These are phyloP conservation scores for Hiodon alosoides DNA, from an alignment of 2,113 vertebrate genomes.

Conservation along the genomic window DNA sequence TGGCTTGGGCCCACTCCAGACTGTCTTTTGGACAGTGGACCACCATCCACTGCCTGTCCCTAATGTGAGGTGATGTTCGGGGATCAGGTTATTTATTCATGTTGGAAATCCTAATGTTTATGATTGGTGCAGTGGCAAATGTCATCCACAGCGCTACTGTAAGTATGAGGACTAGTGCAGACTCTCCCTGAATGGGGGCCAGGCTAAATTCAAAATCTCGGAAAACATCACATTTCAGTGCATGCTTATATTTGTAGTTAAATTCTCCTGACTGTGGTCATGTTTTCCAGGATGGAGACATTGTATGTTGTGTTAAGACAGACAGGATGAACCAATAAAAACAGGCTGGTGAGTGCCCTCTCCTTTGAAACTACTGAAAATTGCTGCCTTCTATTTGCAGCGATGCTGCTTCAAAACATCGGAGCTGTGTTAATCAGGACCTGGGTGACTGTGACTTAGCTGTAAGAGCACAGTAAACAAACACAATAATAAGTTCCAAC, in stretches of 20 bases:
- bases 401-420: background rate
- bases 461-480: background rate
- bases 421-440: background rate
- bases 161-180: background rate
- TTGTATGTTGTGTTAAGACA: background rate
- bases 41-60: background rate
- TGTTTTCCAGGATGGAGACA: background rate
- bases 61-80: conserved; percentile 1
- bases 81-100: background rate
- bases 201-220: no score
- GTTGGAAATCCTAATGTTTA: conserved; percentile 1
- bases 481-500: background rate
- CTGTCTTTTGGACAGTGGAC: background rate
- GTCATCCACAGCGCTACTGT: background rate
- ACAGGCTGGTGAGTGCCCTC: background rate
- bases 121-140: conserved; percentile 7
- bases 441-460: background rate
- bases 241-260: background rate
- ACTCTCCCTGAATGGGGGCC: background rate
- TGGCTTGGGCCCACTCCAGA: conserved; percentile 4
- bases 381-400: background rate
- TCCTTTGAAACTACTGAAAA: background rate
- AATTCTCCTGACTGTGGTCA: background rate
- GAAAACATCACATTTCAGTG: background rate
- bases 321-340: background rate